Evolutionary conservation across 2,888 invertebrate genomes (phyloP).

Genomic region (Archips xylosteana): DNA sequence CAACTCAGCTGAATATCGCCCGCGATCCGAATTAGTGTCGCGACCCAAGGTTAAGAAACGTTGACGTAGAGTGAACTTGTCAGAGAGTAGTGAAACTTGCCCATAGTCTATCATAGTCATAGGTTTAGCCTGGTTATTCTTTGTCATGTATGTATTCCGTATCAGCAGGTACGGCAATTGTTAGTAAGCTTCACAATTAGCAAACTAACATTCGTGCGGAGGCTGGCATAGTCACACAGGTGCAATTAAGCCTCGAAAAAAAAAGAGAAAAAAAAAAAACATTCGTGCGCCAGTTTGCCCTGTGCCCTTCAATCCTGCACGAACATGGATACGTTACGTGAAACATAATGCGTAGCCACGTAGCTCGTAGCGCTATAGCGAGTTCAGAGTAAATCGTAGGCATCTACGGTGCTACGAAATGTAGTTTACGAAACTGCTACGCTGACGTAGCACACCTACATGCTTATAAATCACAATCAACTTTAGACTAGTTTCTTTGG

Average conservation of each 20-base stretch:
- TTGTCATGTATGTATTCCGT: neutral
- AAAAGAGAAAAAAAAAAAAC: too few relatives aligned
- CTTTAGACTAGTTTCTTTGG: neutral
- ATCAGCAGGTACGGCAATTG: too few relatives aligned
- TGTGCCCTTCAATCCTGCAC: neutral
- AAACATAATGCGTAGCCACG: neutral
- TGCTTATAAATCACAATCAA: neutral
- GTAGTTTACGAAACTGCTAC: slow-evolving; percentile 56
- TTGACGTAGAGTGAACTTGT: too few relatives aligned
- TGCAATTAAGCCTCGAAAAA: too few relatives aligned
- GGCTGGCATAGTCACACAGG: too few relatives aligned
- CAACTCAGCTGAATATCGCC: too few relatives aligned
- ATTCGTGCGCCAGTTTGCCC: neutral
- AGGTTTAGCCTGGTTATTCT: neutral
- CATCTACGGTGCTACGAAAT: slow-evolving; percentile 60
- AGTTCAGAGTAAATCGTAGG: slow-evolving; percentile 47
- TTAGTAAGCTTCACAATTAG: neutral
- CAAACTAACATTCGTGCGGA: neutral
- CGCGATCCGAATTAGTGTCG: too few relatives aligned
- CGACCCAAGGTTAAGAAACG: too few relatives aligned
- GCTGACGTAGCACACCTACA: slow-evolving; percentile 51
- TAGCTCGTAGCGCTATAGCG: slow-evolving; percentile 23
- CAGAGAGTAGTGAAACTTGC: too few relatives aligned
- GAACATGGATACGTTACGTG: neutral
- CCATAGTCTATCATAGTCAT: too few relatives aligned